A percentile compares a stretch with the other conserved stretches of the same genome.
Conservation (phyloP, 2,797 vertebrate species). For the Lepus oiostolus region DNA sequence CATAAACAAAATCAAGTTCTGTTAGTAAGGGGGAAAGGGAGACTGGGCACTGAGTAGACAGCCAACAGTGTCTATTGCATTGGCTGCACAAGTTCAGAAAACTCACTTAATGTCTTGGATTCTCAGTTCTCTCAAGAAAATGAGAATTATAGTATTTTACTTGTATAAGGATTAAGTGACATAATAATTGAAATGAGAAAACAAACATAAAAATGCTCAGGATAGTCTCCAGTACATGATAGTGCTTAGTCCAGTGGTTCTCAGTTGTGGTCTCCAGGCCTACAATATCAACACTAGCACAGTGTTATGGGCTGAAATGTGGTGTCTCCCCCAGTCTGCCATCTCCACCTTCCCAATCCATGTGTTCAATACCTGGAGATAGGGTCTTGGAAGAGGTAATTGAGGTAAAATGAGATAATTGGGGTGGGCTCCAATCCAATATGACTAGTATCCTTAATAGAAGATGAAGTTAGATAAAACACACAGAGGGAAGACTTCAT, state of each 20-base stretch:
- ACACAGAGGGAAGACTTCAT: not conserved
- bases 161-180: not conserved
- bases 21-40: not conserved
- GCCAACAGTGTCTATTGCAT: not conserved
- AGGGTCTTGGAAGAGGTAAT: not conserved
- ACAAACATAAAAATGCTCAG: not conserved
- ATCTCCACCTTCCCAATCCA: not conserved
- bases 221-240: not conserved
- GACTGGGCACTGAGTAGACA: not conserved
- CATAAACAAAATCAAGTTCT: not conserved
- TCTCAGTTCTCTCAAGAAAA: constrained; percentile 13
- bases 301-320: not conserved
- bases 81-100: constrained; percentile 26
- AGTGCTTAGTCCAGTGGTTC: not conserved
- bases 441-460: not conserved
- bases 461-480: constrained; percentile 9
- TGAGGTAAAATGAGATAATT: not conserved
- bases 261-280: not conserved
- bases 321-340: not conserved
- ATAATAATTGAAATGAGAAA: not conserved
- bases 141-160: not conserved
- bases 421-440: not conserved
- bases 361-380: not conserved
- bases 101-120: constrained; percentile 13
- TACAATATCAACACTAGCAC: not conserved